A percentile compares a stretch with the other conserved stretches of the same genome.
Conservation (phyloP, 2,797 vertebrate species). For the Argentina silus region DNA sequence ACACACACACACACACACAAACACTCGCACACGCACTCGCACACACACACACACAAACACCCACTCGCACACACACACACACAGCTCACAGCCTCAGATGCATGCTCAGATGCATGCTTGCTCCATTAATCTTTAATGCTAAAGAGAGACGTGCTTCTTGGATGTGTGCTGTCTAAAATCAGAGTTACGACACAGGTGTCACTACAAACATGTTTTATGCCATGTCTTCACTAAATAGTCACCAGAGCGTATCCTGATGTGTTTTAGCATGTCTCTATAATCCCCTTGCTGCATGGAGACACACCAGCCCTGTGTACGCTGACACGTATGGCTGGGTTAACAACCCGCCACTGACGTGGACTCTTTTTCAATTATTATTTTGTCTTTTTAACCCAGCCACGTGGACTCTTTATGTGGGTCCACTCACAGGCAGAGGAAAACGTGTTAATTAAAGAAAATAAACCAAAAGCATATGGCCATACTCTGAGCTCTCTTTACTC, state of each 20-base stretch:
- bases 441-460: conserved; percentile 44
- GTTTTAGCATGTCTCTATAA: conserved; percentile 52
- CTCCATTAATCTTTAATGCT: conserved; percentile 35
- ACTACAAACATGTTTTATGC: conserved; percentile 35
- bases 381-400: not conserved
- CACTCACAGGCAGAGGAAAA: conserved; percentile 36
- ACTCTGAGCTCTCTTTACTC: conserved; percentile 29
- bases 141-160: conserved; percentile 13
- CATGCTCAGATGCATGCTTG: conserved; percentile 10
- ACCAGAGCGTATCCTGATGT: conserved; percentile 42
- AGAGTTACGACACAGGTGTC: conserved; percentile 36
- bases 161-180: conserved; percentile 44
- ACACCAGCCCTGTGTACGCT: conserved; percentile 40
- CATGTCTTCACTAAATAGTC: not conserved
- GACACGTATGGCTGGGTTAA: conserved; percentile 56
- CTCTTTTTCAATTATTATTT: too few species aligned
- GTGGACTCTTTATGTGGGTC: conserved; percentile 32
- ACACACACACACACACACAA: too few species aligned
- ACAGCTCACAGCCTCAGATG: conserved; percentile 27
- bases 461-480: conserved; percentile 27
- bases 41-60: too few species aligned
- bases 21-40: too few species aligned
- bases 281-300: conserved; percentile 26
- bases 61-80: too few species aligned
- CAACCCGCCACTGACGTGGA: conserved; percentile 44